These are phyloP conservation scores for Capitulum mitella DNA, from an alignment of 2,888 invertebrate genomes.

Conservation along the genomic window DNA sequence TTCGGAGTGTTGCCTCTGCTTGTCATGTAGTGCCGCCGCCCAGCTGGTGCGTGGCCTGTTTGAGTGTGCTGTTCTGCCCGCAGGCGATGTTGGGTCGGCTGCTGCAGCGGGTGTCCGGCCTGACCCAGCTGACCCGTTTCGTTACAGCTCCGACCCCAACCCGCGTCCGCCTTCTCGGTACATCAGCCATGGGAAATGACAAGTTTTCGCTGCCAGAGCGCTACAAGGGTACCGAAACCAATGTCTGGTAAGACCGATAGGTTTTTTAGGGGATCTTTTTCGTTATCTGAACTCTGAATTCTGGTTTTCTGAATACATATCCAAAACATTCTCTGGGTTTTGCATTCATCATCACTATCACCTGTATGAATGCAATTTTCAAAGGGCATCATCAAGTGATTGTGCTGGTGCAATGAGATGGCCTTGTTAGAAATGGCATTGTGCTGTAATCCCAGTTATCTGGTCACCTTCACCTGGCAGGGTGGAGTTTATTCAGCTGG, in stretches of 20 bases:
- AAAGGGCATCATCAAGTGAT: no score
- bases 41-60: no score
- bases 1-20: no score
- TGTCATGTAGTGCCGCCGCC: no score
- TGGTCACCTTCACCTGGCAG: constrained; percentile 53
- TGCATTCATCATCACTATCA: neutral
- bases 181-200: neutral
- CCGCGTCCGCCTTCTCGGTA: neutral
- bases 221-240: neutral
- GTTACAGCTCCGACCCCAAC: neutral
- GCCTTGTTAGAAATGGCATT: no score
- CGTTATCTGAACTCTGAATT: no score
- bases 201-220: neutral
- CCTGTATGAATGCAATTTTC: no score
- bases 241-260: neutral
- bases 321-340: neutral
- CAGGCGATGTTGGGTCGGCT: neutral
- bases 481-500: constrained; percentile 84
- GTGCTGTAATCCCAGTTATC: no score
- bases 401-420: no score
- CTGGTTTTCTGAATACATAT: neutral
- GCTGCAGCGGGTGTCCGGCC: neutral
- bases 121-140: neutral
- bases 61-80: neutral
- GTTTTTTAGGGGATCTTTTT: no score